A percentile compares a stretch with the other conserved stretches of the same genome.
These are phyloP conservation scores for Falco rusticolus DNA, from an alignment of 2,797 vertebrate species.

Conservation along the genomic window DNA sequence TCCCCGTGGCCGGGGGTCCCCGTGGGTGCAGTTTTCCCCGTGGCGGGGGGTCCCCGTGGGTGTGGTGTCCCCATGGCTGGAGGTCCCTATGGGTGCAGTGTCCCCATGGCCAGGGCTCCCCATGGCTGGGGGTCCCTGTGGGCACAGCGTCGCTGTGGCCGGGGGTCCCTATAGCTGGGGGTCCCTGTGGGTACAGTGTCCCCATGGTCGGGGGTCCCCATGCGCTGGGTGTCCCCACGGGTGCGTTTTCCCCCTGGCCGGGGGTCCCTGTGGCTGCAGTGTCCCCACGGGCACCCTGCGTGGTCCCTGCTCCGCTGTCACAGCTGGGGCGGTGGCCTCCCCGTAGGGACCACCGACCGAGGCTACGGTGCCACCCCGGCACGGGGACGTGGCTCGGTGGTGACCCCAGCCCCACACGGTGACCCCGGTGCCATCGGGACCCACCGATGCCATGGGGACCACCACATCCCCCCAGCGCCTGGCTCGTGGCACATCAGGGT, in stretches of 20 bases:
- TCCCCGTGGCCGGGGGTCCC: too few species aligned
- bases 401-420: fast-evolving
- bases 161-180: neutral
- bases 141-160: too few species aligned
- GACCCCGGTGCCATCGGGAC: neutral
- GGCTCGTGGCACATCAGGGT: neutral
- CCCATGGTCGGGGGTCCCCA: neutral
- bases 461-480: neutral
- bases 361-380: neutral
- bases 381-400: neutral
- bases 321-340: neutral
- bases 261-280: neutral
- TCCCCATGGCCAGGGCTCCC: too few species aligned
- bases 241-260: too few species aligned
- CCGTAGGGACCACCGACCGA: neutral
- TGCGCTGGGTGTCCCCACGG: too few species aligned
- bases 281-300: neutral
- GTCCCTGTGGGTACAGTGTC: too few species aligned
- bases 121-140: neutral
- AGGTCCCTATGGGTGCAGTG: too few species aligned
- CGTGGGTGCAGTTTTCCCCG: neutral
- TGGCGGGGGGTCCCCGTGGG: too few species aligned
- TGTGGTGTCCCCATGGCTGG: neutral
- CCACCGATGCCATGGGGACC: neutral
- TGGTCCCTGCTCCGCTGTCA: neutral